Conservation (phyloP, 2,888 invertebrate genomes). For the Auanema sp. region DNA sequence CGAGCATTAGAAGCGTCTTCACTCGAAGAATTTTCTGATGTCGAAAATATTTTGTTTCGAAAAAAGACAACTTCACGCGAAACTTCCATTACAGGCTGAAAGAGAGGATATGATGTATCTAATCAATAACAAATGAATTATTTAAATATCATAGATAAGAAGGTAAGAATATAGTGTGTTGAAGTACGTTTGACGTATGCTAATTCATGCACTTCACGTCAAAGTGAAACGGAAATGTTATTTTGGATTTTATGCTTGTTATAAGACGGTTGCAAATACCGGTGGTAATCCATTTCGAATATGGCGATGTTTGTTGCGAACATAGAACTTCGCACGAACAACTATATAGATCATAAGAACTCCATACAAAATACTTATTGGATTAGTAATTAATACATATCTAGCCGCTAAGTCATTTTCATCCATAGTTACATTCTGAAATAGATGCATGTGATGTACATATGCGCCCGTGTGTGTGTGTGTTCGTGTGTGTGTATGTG, state of each 20-base stretch:
- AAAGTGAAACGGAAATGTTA: neutral
- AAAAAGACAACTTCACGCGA: conserved; percentile 2
- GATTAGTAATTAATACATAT: conserved; percentile 7
- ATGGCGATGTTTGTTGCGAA: conserved; percentile 12
- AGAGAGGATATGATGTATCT: no score
- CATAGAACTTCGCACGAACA: conserved; percentile 10
- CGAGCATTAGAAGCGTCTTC: no score
- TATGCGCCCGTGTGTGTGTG: no score
- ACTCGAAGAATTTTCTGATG: no score
- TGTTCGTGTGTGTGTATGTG: no score
- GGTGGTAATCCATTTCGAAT: conserved; percentile 20
- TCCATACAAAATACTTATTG: conserved; percentile 9
- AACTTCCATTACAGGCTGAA: neutral
- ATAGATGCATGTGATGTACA: neutral
- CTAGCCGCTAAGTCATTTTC: conserved; percentile 17
- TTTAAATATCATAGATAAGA: no score
- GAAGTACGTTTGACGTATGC: no score
- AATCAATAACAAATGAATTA: no score
- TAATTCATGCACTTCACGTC: neutral
- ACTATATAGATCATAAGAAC: conserved; percentile 13
- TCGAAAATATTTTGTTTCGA: neutral
- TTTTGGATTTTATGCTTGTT: neutral
- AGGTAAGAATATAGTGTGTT: no score
- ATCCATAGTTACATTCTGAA: conserved; percentile 10
- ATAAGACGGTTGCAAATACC: conserved; percentile 7